Evolutionary conservation across 2,888 invertebrate genomes (phyloP).

Genomic region (Mythimna vitellina): DNA sequence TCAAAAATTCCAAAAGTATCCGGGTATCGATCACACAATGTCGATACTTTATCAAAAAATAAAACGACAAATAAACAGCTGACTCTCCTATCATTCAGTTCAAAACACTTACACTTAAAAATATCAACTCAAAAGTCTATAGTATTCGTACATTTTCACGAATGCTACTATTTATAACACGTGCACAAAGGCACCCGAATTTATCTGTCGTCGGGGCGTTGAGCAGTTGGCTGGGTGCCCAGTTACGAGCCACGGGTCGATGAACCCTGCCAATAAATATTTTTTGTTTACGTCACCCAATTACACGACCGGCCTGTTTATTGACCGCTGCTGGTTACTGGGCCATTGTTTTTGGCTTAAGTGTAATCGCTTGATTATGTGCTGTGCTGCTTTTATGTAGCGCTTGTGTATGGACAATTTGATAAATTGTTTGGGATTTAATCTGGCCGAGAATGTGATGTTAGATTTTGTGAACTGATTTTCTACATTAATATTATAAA

Average conservation of each 20-base stretch:
- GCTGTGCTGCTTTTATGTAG: slow-evolving; percentile 8
- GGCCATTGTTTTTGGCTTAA: slow-evolving; percentile 26
- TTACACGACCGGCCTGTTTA: slow-evolving; percentile 45
- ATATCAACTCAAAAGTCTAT: slow-evolving; percentile 28
- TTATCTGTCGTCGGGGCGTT: slow-evolving; percentile 65
- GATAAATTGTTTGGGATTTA: not conserved
- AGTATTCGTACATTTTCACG: slow-evolving; percentile 32
- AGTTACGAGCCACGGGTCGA: slow-evolving; percentile 60
- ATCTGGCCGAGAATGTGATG: not conserved
- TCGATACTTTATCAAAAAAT: slow-evolving; percentile 13
- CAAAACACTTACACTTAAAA: slow-evolving; percentile 19
- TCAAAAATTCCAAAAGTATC: not conserved
- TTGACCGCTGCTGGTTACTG: slow-evolving; percentile 34
- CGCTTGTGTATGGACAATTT: not conserved
- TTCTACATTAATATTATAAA: not conserved
- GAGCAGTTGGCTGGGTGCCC: slow-evolving; percentile 56
- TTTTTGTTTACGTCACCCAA: slow-evolving; percentile 74
- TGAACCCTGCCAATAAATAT: slow-evolving; percentile 72
- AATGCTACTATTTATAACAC: slow-evolving; percentile 57
- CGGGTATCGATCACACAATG: not conserved
- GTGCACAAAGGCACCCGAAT: slow-evolving; percentile 68
- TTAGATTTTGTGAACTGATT: not conserved
- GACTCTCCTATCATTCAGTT: slow-evolving; percentile 18
- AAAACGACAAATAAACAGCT: slow-evolving; percentile 7
- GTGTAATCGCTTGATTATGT: slow-evolving; percentile 31